Conservation (phyloP, 2,888 invertebrate species). For the Stenoptilia bipunctidactyla region DNA sequence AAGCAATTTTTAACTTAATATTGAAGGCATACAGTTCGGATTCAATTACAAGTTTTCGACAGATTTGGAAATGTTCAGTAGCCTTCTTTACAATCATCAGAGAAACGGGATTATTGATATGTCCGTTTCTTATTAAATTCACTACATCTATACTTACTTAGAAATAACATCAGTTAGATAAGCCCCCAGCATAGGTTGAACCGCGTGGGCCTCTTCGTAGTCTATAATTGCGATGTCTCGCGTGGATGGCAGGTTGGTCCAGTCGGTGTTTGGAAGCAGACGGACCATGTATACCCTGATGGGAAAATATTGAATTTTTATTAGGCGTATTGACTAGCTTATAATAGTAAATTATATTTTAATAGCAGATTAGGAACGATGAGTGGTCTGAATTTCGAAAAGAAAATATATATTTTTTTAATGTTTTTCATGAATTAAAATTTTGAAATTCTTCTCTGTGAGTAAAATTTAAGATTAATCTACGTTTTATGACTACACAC, state of each 20-base stretch:
- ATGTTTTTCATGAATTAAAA: neutral
- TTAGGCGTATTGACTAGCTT: neutral
- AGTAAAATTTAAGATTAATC: too few relatives aligned
- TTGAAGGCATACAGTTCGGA: too few relatives aligned
- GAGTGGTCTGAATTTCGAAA: neutral
- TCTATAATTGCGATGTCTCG: constrained; percentile 78
- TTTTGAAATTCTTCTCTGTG: too few relatives aligned
- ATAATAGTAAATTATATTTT: too few relatives aligned
- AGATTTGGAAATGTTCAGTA: too few relatives aligned
- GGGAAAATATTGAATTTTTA: neutral
- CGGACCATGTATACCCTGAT: constrained; percentile 81
- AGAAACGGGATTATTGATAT: too few relatives aligned
- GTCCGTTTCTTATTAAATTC: too few relatives aligned
- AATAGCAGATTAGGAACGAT: too few relatives aligned
- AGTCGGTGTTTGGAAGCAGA: constrained; percentile 72
- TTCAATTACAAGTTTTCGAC: too few relatives aligned
- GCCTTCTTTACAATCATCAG: too few relatives aligned
- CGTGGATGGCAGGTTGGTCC: constrained; percentile 77
- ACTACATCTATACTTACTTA: constrained; percentile 57
- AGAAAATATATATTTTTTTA: neutral
- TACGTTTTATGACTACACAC: too few relatives aligned
- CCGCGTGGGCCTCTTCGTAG: constrained; percentile 79
- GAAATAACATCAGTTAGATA: constrained; percentile 90
- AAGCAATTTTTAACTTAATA: too few relatives aligned
- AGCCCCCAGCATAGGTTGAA: constrained; percentile 76